phyloP scores from a whole-genome alignment of 2,797 vertebrate species.

The Hipposideros larvatus region DNA sequence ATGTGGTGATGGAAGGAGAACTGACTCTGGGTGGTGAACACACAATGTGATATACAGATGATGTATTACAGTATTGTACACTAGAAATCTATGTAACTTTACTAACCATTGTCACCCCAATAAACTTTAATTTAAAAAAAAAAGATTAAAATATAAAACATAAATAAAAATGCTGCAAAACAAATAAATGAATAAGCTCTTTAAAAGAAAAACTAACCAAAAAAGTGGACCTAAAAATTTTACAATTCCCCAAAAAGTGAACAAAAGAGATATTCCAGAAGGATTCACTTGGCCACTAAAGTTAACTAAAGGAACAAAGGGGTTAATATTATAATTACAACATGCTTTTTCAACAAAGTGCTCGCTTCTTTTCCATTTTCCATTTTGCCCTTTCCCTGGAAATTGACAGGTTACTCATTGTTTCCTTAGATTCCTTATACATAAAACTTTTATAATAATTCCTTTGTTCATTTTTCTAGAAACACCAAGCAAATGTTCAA shows the following conservation, averaged over 20 bases:
- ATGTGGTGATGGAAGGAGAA: too few relatives aligned
- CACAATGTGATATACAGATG: too few relatives aligned
- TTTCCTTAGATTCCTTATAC: slow-evolving; percentile 8
- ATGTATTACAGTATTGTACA: too few relatives aligned
- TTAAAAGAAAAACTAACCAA: slow-evolving; percentile 41
- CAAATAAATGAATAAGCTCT: slow-evolving; percentile 49
- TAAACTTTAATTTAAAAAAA: too few relatives aligned
- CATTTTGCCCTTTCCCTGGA: slow-evolving; percentile 13
- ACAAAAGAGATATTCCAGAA: background rate
- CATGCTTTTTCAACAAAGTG: slow-evolving; percentile 56
- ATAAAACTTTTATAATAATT: slow-evolving; percentile 37
- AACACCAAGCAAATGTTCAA: slow-evolving; percentile 42
- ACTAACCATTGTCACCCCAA: too few relatives aligned
- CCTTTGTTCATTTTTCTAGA: slow-evolving; percentile 64
- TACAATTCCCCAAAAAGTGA: slow-evolving; percentile 49
- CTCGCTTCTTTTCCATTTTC: slow-evolving; percentile 52
- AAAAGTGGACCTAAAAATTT: slow-evolving; percentile 43
- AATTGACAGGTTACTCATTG: slow-evolving; percentile 56
- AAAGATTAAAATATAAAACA: too few relatives aligned
- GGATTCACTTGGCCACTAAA: background rate
- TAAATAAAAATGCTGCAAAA: background rate
- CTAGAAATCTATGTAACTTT: too few relatives aligned
- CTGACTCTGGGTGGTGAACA: too few relatives aligned
- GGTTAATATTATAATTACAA: background rate
- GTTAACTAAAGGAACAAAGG: slow-evolving; percentile 2